Evolutionary conservation across 1,140 invertebrate genomes (phyloP).

Genomic region (Nixonia krombeini): DNA sequence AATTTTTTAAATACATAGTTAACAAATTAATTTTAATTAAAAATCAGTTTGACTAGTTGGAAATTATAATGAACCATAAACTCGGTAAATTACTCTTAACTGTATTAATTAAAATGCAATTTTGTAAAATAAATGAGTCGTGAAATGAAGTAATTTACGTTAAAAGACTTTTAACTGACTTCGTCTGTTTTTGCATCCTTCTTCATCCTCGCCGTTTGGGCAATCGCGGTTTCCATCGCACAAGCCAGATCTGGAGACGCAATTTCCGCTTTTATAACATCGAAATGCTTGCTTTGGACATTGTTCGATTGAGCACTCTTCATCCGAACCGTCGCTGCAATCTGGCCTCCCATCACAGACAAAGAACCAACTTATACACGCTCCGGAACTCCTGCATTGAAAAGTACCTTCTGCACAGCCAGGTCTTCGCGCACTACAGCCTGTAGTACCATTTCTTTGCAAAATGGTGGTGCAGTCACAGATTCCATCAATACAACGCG

Average conservation of each 20-base stretch:
- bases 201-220: slow-evolving; percentile 85
- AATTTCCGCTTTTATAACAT: slow-evolving; percentile 77
- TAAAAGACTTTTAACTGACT: slow-evolving; percentile 68
- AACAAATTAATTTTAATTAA: no score
- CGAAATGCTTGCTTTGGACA: slow-evolving; percentile 78
- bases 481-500: slow-evolving; percentile 81
- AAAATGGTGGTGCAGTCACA: slow-evolving; percentile 84
- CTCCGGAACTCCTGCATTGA: slow-evolving; percentile 84
- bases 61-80: no score
- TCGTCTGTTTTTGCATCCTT: slow-evolving; percentile 77
- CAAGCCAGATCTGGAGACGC: slow-evolving; percentile 81
- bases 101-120: no score
- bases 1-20: no score
- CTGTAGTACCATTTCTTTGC: slow-evolving; percentile 66
- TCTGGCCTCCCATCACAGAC: slow-evolving; percentile 93
- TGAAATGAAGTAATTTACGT: slow-evolving; percentile 16
- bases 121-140: no score
- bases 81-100: no score
- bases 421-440: slow-evolving; percentile 79
- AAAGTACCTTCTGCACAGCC: slow-evolving; percentile 89
- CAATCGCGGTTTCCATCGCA: slow-evolving; percentile 87
- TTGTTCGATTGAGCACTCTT: slow-evolving; percentile 75
- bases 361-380: slow-evolving; percentile 92
- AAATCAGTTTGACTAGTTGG: no score
- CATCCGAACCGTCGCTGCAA: slow-evolving; percentile 88